Conservation (phyloP, 2,113 vertebrate genomes). For the Ceuthmochares aereus region DNA sequence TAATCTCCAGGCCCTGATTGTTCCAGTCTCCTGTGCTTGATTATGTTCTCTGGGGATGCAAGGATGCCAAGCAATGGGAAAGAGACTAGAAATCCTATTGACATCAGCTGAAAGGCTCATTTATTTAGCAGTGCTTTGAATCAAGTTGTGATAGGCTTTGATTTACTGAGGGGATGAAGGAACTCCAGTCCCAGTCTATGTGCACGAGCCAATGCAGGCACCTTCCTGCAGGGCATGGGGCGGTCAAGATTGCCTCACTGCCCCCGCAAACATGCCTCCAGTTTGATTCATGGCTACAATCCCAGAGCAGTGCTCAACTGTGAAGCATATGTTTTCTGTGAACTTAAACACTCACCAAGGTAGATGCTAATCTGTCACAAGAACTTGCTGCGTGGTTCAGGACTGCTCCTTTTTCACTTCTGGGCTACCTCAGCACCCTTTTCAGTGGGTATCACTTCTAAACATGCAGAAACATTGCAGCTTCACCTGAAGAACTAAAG, state of each 20-base stretch:
- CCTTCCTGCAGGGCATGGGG: background rate
- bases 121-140: background rate
- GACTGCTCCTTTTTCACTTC: background rate
- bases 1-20: background rate
- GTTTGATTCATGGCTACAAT: background rate
- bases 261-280: fast-evolving
- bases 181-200: background rate
- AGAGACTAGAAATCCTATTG: background rate
- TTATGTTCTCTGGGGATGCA: background rate
- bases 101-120: conserved; percentile 9
- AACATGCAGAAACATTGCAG: background rate
- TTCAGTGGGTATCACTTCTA: background rate
- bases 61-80: background rate
- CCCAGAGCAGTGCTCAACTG: background rate
- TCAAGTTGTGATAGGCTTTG: background rate
- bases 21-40: background rate
- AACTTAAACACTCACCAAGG: background rate
- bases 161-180: background rate
- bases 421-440: background rate
- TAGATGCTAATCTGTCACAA: background rate
- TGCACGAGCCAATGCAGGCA: fast-evolving
- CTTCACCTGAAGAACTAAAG: background rate
- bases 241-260: background rate
- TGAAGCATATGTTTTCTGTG: background rate
- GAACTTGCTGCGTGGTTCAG: background rate